Base-by-base conservation (phyloP, 2,888 invertebrate genomes). In the Philopedon plagiatum region DNA sequence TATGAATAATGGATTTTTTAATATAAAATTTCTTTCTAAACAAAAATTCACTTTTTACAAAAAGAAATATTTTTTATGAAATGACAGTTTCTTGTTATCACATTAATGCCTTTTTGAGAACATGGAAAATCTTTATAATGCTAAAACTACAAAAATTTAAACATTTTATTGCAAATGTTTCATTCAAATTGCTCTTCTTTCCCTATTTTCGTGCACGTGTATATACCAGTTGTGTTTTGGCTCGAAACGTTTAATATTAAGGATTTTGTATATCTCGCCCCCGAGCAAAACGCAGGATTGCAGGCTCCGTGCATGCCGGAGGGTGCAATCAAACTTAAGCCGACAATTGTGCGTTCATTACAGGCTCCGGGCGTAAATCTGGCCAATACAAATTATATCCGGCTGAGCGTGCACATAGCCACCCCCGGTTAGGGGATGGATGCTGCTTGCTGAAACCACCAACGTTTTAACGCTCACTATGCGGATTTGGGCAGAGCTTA, bases 311-410 rank as follows among this genome's bases (percentile, higher is more conserved):
- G 23, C 23, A 39, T 37, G 58, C 82, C 82, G 78, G 81, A 82
- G 84, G 82, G 83, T 75, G 84, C 85, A 85, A 85, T 85, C 85
- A 85, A 83, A 84, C 84, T 84, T 85, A 85, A 86, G 86, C 86
- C 82, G 85, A 85, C 86, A 85, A 85, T 85, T 85, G 85, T 85
- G 84, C 84, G 85, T 85, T 85, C 85, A 85, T 85, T 85, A 85
- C 84, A 83, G 82, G 81, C 84, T 84, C 83, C 82, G 82, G 85
- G 85, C 84, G 85, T 80, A 86, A 86, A 86, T 86, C 86, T 86
- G 86, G 86, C 86, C 86, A 86, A 86, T 86, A 86, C 86, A 86
- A 86, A 86, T 86, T 86, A 85, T 84, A 85, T 85, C 83, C 83
- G 79, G 57, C 77, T 77, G 76, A 74, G 73, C 73, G 77, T 75